Evolutionary conservation across 2,888 invertebrate species (phyloP), one percentile per base, ranked within the genome.

Genomic region (Euplexia lucipara): DNA sequence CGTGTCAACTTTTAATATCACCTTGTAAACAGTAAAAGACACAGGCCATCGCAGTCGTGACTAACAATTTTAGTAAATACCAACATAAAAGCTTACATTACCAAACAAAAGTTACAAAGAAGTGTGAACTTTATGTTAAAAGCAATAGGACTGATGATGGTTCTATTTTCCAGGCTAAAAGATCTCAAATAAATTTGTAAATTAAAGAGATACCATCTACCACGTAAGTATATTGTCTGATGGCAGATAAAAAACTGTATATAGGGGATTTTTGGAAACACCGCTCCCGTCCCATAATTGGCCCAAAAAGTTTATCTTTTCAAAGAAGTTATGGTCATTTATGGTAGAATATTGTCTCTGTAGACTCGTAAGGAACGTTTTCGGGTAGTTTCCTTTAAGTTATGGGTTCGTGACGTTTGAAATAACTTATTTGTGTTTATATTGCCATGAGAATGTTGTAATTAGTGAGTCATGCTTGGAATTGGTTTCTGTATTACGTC

Each of bases 271-370:
- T 94, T 93, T 92, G 93, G 93, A 93, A 93, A 92, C 88, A 83
- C 92, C 91, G 92, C 92, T 88, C 81, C 83, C 81, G 87, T 78
- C 76, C 90, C 89, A 90, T 94, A 94, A 94, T 93, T 94, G 94
- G 93, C 81, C 83, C 76, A 87, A 89, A 80, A 88, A 88, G 82
- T 91, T 94, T 92, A 94, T 93, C 91, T 92, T 83, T 95, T 94
- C 94, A 89, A 84, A 88, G 94, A 94, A 95, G 80, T 89, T 89
- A 89, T 91, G 92, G 92, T 89, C 92, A 90, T 92, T 94, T 91
- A 85, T 86, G 88, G 87, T 83, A 83, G 83, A 79, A 84, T 87
- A 87, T 86, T 69, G 87, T 86, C 85, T 85, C 87, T 83, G 91
- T 89, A 91, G 90, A 90, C 70, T 77, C 80, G 81, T 81, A 79